phyloP scores from a whole-genome alignment of 2,888 invertebrate species.

The Parnassius orleans region DNA sequence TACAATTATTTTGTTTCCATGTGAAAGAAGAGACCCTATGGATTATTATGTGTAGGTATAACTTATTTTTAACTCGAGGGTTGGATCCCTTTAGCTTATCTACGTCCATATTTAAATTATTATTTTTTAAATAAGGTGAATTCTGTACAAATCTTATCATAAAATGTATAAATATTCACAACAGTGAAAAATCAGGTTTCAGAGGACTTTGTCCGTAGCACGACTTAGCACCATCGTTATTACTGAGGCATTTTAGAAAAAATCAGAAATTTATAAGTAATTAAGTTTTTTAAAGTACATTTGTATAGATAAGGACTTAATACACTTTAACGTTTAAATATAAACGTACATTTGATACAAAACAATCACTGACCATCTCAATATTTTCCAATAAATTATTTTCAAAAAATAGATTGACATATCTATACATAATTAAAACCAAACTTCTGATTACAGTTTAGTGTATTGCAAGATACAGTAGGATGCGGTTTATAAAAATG shows the following conservation, averaged over 20 bases:
- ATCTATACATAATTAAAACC: too few relatives aligned
- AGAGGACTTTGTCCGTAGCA: slow-evolving; percentile 73
- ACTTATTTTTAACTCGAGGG: too few relatives aligned
- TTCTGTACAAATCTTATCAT: slow-evolving; percentile 69
- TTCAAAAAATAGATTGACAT: slow-evolving; percentile 14
- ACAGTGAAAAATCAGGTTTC: slow-evolving; percentile 66
- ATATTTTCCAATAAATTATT: slow-evolving; percentile 26
- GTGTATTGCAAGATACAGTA: slow-evolving; percentile 25
- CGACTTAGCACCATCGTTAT: slow-evolving; percentile 72
- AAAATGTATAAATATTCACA: slow-evolving; percentile 60
- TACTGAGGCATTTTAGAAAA: slow-evolving; percentile 41
- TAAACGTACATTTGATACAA: neutral
- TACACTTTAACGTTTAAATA: neutral
- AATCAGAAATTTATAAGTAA: slow-evolving; percentile 24
- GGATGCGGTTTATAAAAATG: slow-evolving; percentile 16
- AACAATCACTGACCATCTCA: slow-evolving; percentile 40
- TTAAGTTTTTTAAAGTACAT: neutral
- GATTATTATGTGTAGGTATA: too few relatives aligned
- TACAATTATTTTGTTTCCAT: too few relatives aligned
- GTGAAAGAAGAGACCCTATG: too few relatives aligned
- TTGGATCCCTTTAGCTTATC: too few relatives aligned
- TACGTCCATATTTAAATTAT: slow-evolving; percentile 17
- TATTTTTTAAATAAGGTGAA: slow-evolving; percentile 42
- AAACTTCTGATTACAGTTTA: too few relatives aligned
- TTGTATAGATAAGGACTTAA: neutral